Base-by-base conservation (phyloP, 2,113 vertebrate genomes). In the Catharus fuscescens region DNA sequence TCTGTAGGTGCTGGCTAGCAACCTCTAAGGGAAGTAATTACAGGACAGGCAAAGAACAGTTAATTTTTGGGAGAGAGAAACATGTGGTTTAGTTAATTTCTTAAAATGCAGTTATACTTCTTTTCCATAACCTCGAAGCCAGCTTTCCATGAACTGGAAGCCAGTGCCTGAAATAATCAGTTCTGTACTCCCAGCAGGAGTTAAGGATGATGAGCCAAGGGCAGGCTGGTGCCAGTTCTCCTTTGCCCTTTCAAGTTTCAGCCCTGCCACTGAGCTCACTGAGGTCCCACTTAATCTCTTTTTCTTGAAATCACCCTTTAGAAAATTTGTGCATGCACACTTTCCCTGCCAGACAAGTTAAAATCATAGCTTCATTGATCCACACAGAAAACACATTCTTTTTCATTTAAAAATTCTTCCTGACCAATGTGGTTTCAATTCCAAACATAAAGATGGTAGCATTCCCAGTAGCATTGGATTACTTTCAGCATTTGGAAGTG, bases 331-430 rank as follows among this genome's bases (percentile, higher is more conserved):
- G 6, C 3, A 1, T n/a, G 16, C 28, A 52, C 6, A 3, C 12
- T 52, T 84, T 48, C 40, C 24, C 25, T 73, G 12, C 6, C 32
- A 84, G 23, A 38, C 18, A 52, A 52, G 15, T 65, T 52, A n/a
- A 60, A 84, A 73, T 15, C 18, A n/a, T 26, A 61, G 8, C 5
- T 70, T 23, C 18, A 45, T 66, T 0, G 0, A 53, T 71, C 47
- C 16, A 5, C 13, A 62, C 10, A 45, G 24, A 74, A 85, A 88
- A 29, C 6, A 21, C 1, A 10, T 29, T 20, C 0, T 34, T 77
- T 36, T 73, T 73, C 0, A 32, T 70, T 91, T 50, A 9, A 76
- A 80, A 59, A n/a, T 9, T 10, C 10, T 87, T 70, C 38, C 21
- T 66, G 23, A 18, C 9, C 9, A 74, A 13, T 10, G 17, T 50